Evolutionary conservation across 2,113 vertebrate species (phyloP), one percentile per base, ranked within the genome.

Genomic region (Thunnus maccoyii): DNA sequence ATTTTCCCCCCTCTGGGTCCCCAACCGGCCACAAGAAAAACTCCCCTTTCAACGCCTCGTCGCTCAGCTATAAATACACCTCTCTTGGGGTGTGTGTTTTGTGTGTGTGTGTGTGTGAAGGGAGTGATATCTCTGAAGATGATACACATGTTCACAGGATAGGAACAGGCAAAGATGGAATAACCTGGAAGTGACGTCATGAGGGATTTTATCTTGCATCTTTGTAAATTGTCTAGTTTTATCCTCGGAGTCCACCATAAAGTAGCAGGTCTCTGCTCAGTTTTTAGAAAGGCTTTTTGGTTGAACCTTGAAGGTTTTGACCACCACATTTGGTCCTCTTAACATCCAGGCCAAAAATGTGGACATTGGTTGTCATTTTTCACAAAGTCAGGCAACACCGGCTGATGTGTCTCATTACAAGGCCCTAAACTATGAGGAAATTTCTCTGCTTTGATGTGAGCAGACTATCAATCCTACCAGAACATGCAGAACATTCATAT

Each of bases 1-100:
- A 46, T 46, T 48, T 27, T n/a, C 81, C 84, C 82, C 92, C 82
- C 71, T 81, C 80, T 22, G 73, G 70, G 86, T 86, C 90, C 85
- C 88, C 89, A 86, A 87, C 84, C 69, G 84, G 88, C 89, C 90
- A 84, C 82, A 88, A 85, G 87, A 93, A 94, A 94, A 95, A 92
- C 92, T 92, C 93, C 92, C 92, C 92, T 94, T 93, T 94, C 93
- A 94, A 86, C 91, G 69, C 90, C 94, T 92, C 88, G 78, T 91
- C 93, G 63, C 79, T 58, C 64, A 3, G 81, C 88, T 95, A 95
- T 95, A 92, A 94, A 95, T 95, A 95, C 78, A 83, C 85, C 46
- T 70, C 48, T 18, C 72, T 22, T 27, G 54, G 50, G 54, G 74
- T 80, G 86, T 81, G 72, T 82, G 76, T 83, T 75, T 46, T 84